phyloP scores from a whole-genome alignment of 2,797 vertebrate genomes.

The Squalus acanthias region DNA sequence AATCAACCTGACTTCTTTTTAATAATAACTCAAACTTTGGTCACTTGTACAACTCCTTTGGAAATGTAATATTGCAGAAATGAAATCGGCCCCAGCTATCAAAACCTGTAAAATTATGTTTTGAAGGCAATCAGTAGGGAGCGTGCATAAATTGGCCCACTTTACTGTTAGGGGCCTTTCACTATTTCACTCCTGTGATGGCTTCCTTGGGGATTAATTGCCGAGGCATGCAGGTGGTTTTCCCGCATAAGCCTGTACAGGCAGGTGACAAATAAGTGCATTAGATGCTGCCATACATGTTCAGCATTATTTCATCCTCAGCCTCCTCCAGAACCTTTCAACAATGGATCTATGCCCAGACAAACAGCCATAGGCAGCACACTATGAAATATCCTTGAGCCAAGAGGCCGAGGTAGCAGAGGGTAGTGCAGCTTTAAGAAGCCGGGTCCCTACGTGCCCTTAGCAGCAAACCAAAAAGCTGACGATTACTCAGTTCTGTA shows the following conservation, averaged over 20 bases:
- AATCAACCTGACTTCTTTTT: neutral
- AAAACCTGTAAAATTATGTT: neutral
- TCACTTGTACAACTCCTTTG: neutral
- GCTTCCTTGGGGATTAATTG: neutral
- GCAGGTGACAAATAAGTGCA: neutral
- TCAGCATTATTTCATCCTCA: neutral
- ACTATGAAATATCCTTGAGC: neutral
- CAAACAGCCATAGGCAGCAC: neutral
- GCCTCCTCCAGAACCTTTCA: neutral
- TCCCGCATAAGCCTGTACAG: neutral
- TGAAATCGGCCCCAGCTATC: neutral
- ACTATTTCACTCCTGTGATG: neutral
- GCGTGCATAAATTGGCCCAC: neutral
- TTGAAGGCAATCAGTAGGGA: neutral
- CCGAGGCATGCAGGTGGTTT: neutral
- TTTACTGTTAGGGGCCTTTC: neutral
- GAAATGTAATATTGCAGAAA: neutral
- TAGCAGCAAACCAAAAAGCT: neutral
- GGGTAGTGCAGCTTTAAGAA: neutral
- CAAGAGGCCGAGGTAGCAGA: neutral
- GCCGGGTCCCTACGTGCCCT: neutral
- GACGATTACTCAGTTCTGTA: neutral
- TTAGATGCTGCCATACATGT: neutral
- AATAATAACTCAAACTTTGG: slow-evolving; percentile 3
- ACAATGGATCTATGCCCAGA: neutral